Percentiles rank a stretch among this genome's conserved stretches.
phyloP scores from a whole-genome alignment of 2,888 invertebrate species.

The Microplitis deprimator region DNA sequence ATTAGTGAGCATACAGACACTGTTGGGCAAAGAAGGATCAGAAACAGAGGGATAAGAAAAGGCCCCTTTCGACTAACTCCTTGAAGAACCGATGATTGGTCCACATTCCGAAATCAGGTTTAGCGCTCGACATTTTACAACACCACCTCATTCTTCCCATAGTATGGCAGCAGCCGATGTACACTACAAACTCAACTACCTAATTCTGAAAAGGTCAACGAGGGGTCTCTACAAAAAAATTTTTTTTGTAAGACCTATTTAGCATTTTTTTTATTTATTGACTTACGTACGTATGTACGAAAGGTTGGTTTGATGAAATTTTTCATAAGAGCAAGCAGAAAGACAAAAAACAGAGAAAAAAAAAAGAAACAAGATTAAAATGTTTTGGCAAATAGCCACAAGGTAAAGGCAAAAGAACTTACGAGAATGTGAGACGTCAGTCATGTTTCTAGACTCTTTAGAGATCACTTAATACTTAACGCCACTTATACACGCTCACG shows the following conservation, averaged over 20 bases:
- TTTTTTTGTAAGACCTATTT: background rate
- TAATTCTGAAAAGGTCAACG: conserved; percentile 48
- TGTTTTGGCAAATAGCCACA: too few relatives aligned
- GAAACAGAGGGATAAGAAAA: conserved; percentile 26
- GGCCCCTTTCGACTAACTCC: conserved; percentile 22
- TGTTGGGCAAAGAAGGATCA: conserved; percentile 25
- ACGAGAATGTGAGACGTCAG: too few relatives aligned
- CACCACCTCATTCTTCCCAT: conserved; percentile 51
- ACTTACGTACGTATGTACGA: conserved; percentile 29
- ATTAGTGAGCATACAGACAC: conserved; percentile 39
- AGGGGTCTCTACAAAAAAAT: conserved; percentile 27
- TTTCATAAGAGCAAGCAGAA: background rate
- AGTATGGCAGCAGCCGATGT: conserved; percentile 44
- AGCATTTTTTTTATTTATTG: conserved; percentile 17
- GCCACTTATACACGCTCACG: too few relatives aligned
- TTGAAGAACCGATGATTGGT: conserved; percentile 48
- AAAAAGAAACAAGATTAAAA: too few relatives aligned
- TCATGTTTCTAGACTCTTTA: too few relatives aligned
- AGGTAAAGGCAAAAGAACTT: too few relatives aligned
- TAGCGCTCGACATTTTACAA: conserved; percentile 59
- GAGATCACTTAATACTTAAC: too few relatives aligned
- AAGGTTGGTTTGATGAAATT: conserved; percentile 5
- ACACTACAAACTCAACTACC: conserved; percentile 45
- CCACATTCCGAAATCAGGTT: conserved; percentile 61
- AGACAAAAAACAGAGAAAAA: too few relatives aligned